phyloP scores from a whole-genome alignment of 2,888 invertebrate genomes.

The Seira sanloemensis region DNA sequence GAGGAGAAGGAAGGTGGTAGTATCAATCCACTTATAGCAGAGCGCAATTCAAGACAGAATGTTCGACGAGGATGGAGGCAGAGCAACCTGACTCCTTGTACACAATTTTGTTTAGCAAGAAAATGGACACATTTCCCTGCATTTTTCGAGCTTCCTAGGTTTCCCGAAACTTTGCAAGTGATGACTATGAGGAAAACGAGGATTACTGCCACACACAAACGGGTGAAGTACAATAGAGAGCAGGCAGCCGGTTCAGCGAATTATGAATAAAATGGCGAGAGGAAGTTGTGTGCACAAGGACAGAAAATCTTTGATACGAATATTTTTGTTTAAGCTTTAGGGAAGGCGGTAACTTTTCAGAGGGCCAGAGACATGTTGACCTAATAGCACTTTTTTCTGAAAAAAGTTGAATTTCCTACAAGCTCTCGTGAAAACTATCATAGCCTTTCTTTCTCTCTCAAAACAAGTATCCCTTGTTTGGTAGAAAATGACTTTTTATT shows the following conservation, averaged over 20 bases:
- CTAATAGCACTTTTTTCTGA: neutral
- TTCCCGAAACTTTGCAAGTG: too few relatives aligned
- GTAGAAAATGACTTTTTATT: too few relatives aligned
- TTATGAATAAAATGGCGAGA: too few relatives aligned
- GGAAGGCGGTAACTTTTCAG: neutral
- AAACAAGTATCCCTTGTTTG: too few relatives aligned
- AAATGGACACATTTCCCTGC: neutral
- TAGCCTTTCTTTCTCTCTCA: too few relatives aligned
- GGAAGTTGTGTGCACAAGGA: neutral
- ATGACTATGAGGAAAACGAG: neutral
- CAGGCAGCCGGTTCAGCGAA: neutral
- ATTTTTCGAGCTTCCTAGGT: neutral
- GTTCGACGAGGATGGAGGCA: neutral
- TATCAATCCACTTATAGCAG: neutral
- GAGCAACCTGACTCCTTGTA: neutral
- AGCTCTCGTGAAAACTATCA: too few relatives aligned
- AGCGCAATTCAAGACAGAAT: neutral
- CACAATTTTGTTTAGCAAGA: neutral
- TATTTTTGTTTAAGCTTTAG: neutral
- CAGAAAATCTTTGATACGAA: neutral
- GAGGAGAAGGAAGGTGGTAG: neutral
- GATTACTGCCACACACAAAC: too few relatives aligned
- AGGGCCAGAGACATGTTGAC: neutral
- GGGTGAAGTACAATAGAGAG: neutral
- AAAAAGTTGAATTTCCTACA: too few relatives aligned